A percentile compares a stretch with the other conserved stretches of the same genome.
Evolutionary conservation across 2,888 invertebrate genomes (phyloP).

Genomic region (Vandiemenella viatica): DNA sequence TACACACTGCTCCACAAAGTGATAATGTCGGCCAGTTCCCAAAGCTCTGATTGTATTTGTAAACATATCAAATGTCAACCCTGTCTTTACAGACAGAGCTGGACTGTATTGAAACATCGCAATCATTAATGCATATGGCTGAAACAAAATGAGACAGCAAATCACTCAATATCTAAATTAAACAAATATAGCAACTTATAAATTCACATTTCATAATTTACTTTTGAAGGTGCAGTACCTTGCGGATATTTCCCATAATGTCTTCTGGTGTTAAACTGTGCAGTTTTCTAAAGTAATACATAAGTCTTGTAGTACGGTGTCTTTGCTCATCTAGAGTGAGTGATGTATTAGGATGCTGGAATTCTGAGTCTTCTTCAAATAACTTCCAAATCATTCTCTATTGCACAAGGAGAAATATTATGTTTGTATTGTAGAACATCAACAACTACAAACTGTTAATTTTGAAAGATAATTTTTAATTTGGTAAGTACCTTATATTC

Average conservation of each 20-base stretch:
- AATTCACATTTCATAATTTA: neutral
- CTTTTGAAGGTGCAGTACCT: no score
- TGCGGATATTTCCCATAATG: constrained; percentile 23
- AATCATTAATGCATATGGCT: constrained; percentile 5
- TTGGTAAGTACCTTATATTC: no score
- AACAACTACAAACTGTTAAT: no score
- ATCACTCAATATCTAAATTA: neutral
- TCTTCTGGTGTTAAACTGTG: constrained; percentile 42
- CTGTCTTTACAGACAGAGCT: constrained; percentile 26
- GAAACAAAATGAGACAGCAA: constrained; percentile 7
- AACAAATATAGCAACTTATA: neutral
- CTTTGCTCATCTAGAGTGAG: constrained; percentile 28
- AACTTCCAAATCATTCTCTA: constrained; percentile 30
- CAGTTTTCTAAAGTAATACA: constrained; percentile 34
- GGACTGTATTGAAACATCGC: constrained; percentile 26
- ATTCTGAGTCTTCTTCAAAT: constrained; percentile 31
- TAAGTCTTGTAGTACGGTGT: constrained; percentile 14
- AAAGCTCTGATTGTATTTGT: constrained; percentile 30
- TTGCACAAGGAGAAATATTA: no score
- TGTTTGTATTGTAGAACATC: no score
- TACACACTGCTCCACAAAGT: constrained; percentile 24
- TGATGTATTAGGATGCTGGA: constrained; percentile 24
- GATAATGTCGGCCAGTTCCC: constrained; percentile 32
- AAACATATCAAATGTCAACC: constrained; percentile 31
- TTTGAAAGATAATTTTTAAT: no score